Conservation (phyloP, 2,888 invertebrate genomes). For the Hypomecis punctinalis region DNA sequence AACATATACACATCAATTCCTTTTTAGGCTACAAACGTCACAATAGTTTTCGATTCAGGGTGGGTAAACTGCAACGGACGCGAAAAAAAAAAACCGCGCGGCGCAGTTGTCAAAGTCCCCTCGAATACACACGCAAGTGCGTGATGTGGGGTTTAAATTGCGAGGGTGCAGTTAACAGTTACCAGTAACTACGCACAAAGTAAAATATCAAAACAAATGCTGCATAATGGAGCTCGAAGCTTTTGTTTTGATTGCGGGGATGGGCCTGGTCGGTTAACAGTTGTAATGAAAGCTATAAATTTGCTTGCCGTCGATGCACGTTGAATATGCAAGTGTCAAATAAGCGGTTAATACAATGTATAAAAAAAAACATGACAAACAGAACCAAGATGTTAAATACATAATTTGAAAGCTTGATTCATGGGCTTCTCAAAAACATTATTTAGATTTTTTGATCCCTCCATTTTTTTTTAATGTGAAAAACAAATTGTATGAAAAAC, state of each 20-base stretch:
- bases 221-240: slow-evolving; percentile 38
- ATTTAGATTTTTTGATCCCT: too few species aligned
- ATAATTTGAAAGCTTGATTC: too few species aligned
- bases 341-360: background rate
- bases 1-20: too few species aligned
- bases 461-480: too few species aligned
- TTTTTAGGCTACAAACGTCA: slow-evolving; percentile 10
- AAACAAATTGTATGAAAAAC: too few species aligned
- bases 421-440: too few species aligned
- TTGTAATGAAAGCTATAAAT: slow-evolving; percentile 32
- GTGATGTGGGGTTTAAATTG: slow-evolving; percentile 43
- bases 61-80: slow-evolving; percentile 60
- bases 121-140: slow-evolving; percentile 44
- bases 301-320: slow-evolving; percentile 25
- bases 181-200: slow-evolving; percentile 43
- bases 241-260: slow-evolving; percentile 30
- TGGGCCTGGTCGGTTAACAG: slow-evolving; percentile 27
- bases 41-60: slow-evolving; percentile 19
- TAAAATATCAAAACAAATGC: slow-evolving; percentile 44
- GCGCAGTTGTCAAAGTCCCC: slow-evolving; percentile 39
- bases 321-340: slow-evolving; percentile 17
- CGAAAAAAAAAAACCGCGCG: slow-evolving; percentile 36
- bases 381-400: too few species aligned
- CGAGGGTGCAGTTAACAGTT: slow-evolving; percentile 43
- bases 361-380: background rate